Base-by-base conservation (phyloP, 2,113 vertebrate genomes). In the Sapajus apella region DNA sequence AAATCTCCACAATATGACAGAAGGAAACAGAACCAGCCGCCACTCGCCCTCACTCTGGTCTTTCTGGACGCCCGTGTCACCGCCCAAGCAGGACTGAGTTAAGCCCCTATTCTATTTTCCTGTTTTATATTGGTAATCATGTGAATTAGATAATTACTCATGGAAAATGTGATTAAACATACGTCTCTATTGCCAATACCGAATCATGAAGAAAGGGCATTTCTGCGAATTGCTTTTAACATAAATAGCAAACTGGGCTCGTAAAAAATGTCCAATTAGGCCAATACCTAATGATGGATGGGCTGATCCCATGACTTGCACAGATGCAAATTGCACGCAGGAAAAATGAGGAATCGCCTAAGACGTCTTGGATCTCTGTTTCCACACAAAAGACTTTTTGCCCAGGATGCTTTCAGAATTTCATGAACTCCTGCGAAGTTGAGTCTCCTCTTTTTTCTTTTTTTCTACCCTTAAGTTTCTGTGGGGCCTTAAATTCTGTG, bases 81-180 rank as follows among this genome's bases (percentile, higher is more conserved):
- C 73, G 55, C 96, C 98, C 97, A 96, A 95, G 97, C 94, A 97
- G 91, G 47, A 91, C 95, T 82, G 96, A 89, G 96, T 97, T 96
- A 97, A 98, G 98, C 92, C 88, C 97, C 96, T 73, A 95, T 97
- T 98, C 95, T 96, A 76, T 96, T 97, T 97, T 50, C 95, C 96
- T 93, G 92, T 87, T 98, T 98, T 97, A 98, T 98, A 98, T 97
- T 97, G 98, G 97, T 98, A 98, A 98, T 97, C 96, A 95, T 97
- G 97, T 93, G 97, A 98, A 98, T 98, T 98, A 97, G 97, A 98
- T 76, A 98, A 98, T 97, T 98, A 80, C 97, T 97, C 87, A 97
- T 95, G 98, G 98, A 98, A 98, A 98, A 98, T 97, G 95, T 97
- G 97, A 98, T 87, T 97, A 97, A 97, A 96, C 97, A 98, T 97